Evolutionary conservation across 2,888 invertebrate species (phyloP).

Genomic region (Nasonia oneida): DNA sequence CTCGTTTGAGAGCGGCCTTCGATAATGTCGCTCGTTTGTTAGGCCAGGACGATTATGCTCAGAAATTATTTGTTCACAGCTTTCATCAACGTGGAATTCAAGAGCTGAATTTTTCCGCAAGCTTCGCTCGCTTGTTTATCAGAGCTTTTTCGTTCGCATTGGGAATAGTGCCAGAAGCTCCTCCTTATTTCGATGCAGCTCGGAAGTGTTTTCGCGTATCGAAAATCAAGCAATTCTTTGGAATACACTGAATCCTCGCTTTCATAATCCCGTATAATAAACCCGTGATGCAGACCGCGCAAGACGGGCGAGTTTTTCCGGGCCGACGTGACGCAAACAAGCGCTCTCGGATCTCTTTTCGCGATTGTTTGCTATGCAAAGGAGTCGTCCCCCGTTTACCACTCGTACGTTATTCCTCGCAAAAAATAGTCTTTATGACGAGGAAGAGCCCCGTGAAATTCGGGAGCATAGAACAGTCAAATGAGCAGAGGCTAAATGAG

Average conservation of each 20-base stretch:
- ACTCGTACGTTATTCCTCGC: background rate
- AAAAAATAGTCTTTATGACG: background rate
- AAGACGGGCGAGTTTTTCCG: background rate
- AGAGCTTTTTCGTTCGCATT: background rate
- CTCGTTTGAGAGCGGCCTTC: background rate
- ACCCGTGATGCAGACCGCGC: background rate
- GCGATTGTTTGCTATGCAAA: slow-evolving; percentile 38
- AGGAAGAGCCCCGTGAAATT: background rate
- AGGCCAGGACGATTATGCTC: background rate
- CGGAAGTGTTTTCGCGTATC: slow-evolving; percentile 6
- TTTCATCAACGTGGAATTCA: slow-evolving; percentile 4
- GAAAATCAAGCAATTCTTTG: background rate
- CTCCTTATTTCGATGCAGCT: background rate
- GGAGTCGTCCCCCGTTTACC: slow-evolving; percentile 15
- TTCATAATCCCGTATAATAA: background rate
- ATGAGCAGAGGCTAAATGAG: too few relatives aligned
- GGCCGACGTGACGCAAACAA: slow-evolving; percentile 7
- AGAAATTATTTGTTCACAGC: background rate
- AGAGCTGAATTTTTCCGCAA: background rate
- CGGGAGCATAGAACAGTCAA: background rate
- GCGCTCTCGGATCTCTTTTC: slow-evolving; percentile 10
- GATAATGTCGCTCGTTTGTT: background rate
- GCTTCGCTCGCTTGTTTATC: background rate
- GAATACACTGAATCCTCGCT: background rate
- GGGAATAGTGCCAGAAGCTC: slow-evolving; percentile 9